Percentiles rank a stretch among this genome's conserved stretches.
These are phyloP conservation scores for Latrodectus geometricus DNA, from an alignment of 1,140 invertebrate genomes.

Conservation along the genomic window DNA sequence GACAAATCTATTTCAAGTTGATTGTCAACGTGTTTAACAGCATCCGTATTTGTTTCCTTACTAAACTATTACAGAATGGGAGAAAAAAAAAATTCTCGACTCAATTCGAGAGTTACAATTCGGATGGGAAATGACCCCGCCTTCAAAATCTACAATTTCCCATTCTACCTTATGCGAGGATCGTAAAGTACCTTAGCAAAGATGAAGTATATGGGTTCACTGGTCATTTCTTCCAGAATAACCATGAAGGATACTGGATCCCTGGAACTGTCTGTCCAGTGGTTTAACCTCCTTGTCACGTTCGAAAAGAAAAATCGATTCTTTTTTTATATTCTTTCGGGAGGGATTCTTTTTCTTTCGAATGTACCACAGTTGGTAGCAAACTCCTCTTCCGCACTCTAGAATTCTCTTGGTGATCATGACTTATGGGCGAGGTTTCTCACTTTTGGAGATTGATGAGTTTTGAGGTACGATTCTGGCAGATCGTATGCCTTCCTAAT, in stretches of 20 bases:
- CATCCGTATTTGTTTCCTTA: too few species aligned
- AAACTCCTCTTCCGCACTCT: background rate
- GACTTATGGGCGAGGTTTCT: slow-evolving; percentile 45
- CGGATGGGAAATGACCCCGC: too few species aligned
- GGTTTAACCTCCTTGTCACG: slow-evolving; percentile 32
- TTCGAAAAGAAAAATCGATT: slow-evolving; percentile 40
- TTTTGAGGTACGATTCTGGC: background rate
- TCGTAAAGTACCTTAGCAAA: background rate
- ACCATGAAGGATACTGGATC: background rate
- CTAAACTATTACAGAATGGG: too few species aligned
- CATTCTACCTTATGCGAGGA: background rate
- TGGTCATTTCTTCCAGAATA: background rate
- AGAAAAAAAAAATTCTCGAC: too few species aligned
- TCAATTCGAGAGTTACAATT: too few species aligned
- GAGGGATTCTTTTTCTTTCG: slow-evolving; percentile 24
- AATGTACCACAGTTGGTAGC: slow-evolving; percentile 13
- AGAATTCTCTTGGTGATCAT: slow-evolving; percentile 3
- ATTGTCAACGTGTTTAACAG: too few species aligned
- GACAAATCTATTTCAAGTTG: too few species aligned
- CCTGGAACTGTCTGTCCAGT: background rate
- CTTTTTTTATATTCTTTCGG: background rate
- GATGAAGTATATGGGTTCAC: background rate
- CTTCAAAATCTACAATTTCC: background rate
- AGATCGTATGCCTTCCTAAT: background rate
- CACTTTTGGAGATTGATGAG: slow-evolving; percentile 16